A percentile compares a stretch with the other conserved stretches of the same genome.
Evolutionary conservation across 2,888 invertebrate genomes (phyloP).

Genomic region (Macaria liturata): DNA sequence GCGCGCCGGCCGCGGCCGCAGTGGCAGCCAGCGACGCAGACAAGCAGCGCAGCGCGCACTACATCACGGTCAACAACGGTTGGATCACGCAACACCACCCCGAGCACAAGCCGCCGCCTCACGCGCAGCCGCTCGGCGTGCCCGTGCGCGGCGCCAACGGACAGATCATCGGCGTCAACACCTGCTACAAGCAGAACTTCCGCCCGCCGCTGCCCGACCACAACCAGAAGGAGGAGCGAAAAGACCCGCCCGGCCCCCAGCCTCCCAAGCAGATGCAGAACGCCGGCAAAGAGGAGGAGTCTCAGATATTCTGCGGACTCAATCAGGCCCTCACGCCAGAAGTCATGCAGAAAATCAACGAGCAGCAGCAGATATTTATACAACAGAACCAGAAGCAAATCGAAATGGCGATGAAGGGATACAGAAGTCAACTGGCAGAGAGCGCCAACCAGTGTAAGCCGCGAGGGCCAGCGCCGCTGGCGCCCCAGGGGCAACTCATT

Average conservation of each 20-base stretch:
- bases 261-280: conserved; percentile 45
- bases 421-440: conserved; percentile 64
- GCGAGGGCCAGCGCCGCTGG: conserved; percentile 58
- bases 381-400: conserved; percentile 81
- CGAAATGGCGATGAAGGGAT: conserved; percentile 80
- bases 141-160: conserved; percentile 83
- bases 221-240: conserved; percentile 63
- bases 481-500: conserved; percentile 69
- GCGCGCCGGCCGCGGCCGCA: too few relatives aligned
- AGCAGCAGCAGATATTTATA: conserved; percentile 83
- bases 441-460: conserved; percentile 55
- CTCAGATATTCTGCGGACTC: conserved; percentile 73
- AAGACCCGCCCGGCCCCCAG: conserved; percentile 51
- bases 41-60: conserved; percentile 50
- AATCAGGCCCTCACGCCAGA: conserved; percentile 77
- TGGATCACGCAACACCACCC: conserved; percentile 73
- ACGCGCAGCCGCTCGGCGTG: conserved; percentile 55
- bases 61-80: conserved; percentile 75
- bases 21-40: conserved; percentile 33
- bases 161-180: conserved; percentile 84
- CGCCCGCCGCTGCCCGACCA: conserved; percentile 56
- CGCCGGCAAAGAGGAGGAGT: conserved; percentile 61
- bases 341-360: conserved; percentile 82
- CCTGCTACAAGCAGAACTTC: conserved; percentile 62
- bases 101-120: conserved; percentile 58